Evolutionary conservation across 2,113 vertebrate species (phyloP), one percentile per base, ranked within the genome.

Genomic region (Hystrix brachyura): DNA sequence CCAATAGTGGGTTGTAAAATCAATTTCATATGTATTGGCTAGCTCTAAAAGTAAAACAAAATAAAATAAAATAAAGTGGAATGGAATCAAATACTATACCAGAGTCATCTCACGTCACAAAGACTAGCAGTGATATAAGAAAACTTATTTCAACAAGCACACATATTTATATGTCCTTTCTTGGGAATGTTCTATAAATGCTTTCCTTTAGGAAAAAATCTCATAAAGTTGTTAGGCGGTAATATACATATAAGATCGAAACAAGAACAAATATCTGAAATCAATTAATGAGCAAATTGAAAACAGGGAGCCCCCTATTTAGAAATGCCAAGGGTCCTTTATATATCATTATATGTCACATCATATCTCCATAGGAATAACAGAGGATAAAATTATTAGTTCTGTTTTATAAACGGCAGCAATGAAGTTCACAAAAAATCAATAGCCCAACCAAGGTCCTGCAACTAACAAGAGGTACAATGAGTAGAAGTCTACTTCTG

Each of bases 261-360:
- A 27, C 2, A 53, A 64, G 62, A 96, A 81, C n/a, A 64, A 88
- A 60, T 5, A 12, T 46, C 64, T 60, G 19, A 21, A 91, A 91
- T 69, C 5, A 80, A 65, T 27, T 67, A 43, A 88, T 5, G 15
- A 90, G 14, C 90, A 94, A 93, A 94, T 90, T 97, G 97, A 97
- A 96, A 94, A 0, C 4, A 65, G 23, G 51, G 43, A 67, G 1
- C 7, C n/a, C 53, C 34, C 34, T 15, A n/a, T 69, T 2, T 72
- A 23, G 48, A 88, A 91, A 92, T 83, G 60, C 51, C 46, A 78
- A 71, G n/a, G 18, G 18, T 27, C 71, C 59, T 64, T 0, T 27
- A 21, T 18, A 64, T 21, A 81, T 60, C 25, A 86, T 12, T 48
- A 65, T 29, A 59, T 3, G 62, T 81, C 32, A 62, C 8, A 57